Conservation (phyloP, 2,888 invertebrate species). For the Aphodius granarius region DNA sequence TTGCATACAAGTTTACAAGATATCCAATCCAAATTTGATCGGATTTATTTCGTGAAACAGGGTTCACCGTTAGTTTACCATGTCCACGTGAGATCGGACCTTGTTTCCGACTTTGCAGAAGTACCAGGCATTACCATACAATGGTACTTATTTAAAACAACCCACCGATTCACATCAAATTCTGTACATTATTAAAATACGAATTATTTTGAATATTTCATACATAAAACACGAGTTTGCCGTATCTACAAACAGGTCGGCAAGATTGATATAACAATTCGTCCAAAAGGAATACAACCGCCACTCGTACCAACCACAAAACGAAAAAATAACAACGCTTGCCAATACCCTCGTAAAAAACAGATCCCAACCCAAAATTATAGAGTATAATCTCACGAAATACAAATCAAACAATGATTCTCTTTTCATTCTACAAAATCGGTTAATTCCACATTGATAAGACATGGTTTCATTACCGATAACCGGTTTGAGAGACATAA, state of each 20-base stretch:
- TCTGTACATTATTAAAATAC: constrained; percentile 46
- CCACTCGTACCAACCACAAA: neutral
- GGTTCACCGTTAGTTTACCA: constrained; percentile 35
- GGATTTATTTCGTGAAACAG: constrained; percentile 28
- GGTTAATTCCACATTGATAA: too few species aligned
- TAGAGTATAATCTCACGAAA: constrained; percentile 23
- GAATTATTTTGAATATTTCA: constrained; percentile 47
- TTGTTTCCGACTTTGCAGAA: constrained; percentile 40
- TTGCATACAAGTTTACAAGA: constrained; percentile 28
- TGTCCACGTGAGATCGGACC: constrained; percentile 38
- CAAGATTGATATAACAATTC: constrained; percentile 20
- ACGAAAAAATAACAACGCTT: neutral
- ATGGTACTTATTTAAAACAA: constrained; percentile 43
- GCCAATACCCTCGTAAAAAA: neutral
- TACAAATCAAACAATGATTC: constrained; percentile 25
- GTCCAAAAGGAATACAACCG: constrained; percentile 17
- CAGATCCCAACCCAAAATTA: constrained; percentile 20
- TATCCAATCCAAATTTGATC: constrained; percentile 28
- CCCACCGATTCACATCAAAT: constrained; percentile 45
- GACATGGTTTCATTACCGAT: too few species aligned
- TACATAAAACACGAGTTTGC: constrained; percentile 41
- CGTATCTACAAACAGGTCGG: constrained; percentile 15
- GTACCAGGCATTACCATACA: constrained; percentile 41
- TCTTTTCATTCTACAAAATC: too few species aligned
- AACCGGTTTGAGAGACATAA: neutral